Evolutionary conservation across 1,140 invertebrate genomes (phyloP), one percentile per base, ranked within the genome.

Genomic region (Tenebrio molitor): DNA sequence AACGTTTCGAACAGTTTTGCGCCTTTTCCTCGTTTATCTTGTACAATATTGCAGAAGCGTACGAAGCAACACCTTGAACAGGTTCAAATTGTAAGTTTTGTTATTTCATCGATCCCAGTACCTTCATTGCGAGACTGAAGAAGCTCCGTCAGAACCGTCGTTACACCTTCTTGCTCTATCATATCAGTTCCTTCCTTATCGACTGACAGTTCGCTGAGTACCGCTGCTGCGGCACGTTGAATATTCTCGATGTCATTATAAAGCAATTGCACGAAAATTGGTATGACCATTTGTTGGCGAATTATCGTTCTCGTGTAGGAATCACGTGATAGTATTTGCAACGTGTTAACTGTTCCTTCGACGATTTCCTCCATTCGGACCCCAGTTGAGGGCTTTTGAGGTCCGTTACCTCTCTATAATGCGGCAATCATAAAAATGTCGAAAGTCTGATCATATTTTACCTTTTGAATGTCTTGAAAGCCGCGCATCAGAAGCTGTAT

Each of bases 281-380:
- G 94, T 82, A 98, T 95, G 44, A 97, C 95, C 81, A 92, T 93
- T 80, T 97, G 93, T 74, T 93, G 91, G 44, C 96, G 88, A 74
- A 98, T 97, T 34, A 97, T 92, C 21, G 93, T 91, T 75, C 96
- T 87, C 84, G 98, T 98, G 83, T 96, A 91, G 0, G 91, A 91
- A 83, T 99, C 97, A 58, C 95, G 86, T 0, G 97, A 96, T 12
- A 99, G 87, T 81, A 98, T 97, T 82, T 99, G 97, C 44, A 99
- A 88, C 25, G 97, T 97, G 1, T 97, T 97, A 6, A 99, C 96
- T 14, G 95, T 96, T 34, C 96, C 96, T 84, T 98, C 97, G 4
- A 98, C 95, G 72, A 98, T 97, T 84, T 98, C 97, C 81, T 98
- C 97, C 97, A 99, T 98, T 21, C 95, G 89, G 1, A 98, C 96